These are phyloP conservation scores for Oceanodroma tethys DNA, from an alignment of 2,113 vertebrate species.

Conservation along the genomic window DNA sequence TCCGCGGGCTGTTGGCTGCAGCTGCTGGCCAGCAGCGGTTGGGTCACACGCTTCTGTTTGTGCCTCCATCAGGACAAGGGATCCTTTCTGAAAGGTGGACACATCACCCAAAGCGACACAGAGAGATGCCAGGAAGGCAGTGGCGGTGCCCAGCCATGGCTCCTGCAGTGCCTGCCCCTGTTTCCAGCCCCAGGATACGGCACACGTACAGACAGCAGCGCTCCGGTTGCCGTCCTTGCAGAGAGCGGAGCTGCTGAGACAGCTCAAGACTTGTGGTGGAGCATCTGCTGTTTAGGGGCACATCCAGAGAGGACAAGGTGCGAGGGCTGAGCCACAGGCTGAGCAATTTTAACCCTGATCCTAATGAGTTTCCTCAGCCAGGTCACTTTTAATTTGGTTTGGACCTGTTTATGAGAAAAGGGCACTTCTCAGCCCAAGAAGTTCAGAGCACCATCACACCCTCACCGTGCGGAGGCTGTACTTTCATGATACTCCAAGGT, in stretches of 20 bases:
- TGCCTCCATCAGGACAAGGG: background rate
- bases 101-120: background rate
- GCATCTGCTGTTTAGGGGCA: background rate
- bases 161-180: fast-evolving
- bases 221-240: background rate
- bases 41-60: background rate
- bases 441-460: background rate
- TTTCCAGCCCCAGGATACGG: background rate
- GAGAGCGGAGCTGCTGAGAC: background rate
- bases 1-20: background rate
- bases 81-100: background rate
- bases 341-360: background rate
- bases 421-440: background rate
- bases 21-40: background rate
- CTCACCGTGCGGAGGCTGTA: background rate
- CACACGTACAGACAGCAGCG: fast-evolving
- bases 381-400: background rate
- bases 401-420: background rate
- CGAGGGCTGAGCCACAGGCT: background rate
- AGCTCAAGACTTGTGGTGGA: background rate
- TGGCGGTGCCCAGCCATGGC: fast-evolving
- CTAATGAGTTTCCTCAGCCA: background rate
- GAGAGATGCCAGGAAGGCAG: background rate
- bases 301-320: background rate
- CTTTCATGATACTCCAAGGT: background rate